Conservation (phyloP, 2,113 vertebrate genomes). For the Myrmecophaga tridactyla region DNA sequence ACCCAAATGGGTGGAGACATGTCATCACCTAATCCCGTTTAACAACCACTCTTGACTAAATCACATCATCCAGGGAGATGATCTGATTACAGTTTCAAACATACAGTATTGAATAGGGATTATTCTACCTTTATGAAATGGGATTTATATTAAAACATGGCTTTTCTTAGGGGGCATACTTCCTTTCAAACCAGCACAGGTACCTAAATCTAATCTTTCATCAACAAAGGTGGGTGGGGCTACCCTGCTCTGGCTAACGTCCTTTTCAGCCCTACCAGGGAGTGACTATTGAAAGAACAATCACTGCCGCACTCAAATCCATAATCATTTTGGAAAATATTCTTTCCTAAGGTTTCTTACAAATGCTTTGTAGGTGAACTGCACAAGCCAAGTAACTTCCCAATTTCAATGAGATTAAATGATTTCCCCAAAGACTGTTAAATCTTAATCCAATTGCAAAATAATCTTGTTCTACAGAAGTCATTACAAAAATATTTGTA, state of each 20-base stretch:
- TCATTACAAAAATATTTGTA: background rate
- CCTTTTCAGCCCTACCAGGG: background rate
- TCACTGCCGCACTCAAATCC: background rate
- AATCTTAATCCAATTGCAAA: slow-evolving; percentile 39
- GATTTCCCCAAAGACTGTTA: slow-evolving; percentile 16
- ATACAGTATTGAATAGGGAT: no score
- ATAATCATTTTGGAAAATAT: background rate
- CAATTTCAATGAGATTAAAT: slow-evolving; percentile 5
- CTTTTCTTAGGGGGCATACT: no score
- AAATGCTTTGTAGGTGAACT: background rate
- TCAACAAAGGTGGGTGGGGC: background rate
- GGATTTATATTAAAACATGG: no score
- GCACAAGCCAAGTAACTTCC: background rate
- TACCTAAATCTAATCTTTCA: background rate
- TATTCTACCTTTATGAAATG: no score
- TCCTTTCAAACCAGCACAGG: no score
- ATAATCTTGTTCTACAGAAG: background rate
- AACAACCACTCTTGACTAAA: no score
- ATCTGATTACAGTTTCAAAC: no score
- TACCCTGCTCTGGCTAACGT: background rate
- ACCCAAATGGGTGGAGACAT: no score
- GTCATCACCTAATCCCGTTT: no score
- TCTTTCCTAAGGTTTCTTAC: background rate
- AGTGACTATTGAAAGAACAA: background rate
- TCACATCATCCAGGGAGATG: no score